Evolutionary conservation across 2,888 invertebrate genomes (phyloP).

Genomic region (Dione vanillae): DNA sequence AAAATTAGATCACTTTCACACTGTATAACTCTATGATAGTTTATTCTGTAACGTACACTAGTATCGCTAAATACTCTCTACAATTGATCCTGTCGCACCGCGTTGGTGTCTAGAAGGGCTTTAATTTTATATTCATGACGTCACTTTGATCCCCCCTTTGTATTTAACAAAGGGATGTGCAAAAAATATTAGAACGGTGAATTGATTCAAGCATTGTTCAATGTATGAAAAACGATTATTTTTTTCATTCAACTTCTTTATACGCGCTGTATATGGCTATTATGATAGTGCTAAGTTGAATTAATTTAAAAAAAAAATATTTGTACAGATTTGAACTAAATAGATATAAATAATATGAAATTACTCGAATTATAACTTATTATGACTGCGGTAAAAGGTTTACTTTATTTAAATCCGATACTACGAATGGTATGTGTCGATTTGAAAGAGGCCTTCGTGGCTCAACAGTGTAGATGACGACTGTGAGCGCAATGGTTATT

Average conservation of each 20-base stretch:
- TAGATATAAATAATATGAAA: too few relatives aligned
- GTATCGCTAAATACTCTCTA: slow-evolving; percentile 59
- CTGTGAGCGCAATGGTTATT: too few relatives aligned
- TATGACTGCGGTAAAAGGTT: too few relatives aligned
- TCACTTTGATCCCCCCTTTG: slow-evolving; percentile 76
- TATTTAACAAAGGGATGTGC: slow-evolving; percentile 56
- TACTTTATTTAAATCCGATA: too few relatives aligned
- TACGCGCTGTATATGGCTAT: slow-evolving; percentile 12
- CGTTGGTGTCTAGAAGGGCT: slow-evolving; percentile 72
- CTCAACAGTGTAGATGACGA: too few relatives aligned
- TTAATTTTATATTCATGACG: slow-evolving; percentile 82
- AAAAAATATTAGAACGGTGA: slow-evolving; percentile 33
- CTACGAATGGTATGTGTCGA: too few relatives aligned
- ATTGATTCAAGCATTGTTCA: slow-evolving; percentile 28
- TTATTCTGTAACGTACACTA: slow-evolving; percentile 37
- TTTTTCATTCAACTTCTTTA: slow-evolving; percentile 10
- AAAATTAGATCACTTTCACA: not conserved
- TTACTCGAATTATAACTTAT: too few relatives aligned
- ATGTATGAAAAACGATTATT: slow-evolving; percentile 22
- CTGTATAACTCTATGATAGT: not conserved
- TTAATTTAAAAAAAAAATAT: not conserved
- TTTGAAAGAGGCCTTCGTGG: too few relatives aligned
- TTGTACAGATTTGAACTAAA: too few relatives aligned
- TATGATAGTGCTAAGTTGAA: slow-evolving; percentile 5
- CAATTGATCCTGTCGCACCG: slow-evolving; percentile 73